Conservation (phyloP, 2,797 vertebrate genomes). For the Poecilia wingei region DNA sequence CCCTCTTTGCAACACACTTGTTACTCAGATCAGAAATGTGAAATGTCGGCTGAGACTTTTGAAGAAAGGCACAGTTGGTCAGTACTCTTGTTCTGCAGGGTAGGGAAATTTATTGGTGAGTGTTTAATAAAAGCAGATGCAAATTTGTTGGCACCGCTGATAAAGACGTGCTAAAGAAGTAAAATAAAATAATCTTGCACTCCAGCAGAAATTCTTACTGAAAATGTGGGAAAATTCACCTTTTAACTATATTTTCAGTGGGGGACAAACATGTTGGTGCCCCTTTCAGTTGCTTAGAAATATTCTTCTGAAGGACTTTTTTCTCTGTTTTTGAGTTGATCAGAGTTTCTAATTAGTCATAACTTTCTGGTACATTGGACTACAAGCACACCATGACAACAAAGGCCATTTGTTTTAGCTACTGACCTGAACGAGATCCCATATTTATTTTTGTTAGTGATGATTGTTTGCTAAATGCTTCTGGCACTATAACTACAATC, state of each 20-base stretch:
- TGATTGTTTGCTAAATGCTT: neutral
- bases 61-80: slow-evolving; percentile 3
- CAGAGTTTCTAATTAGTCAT: neutral
- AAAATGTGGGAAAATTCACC: neutral
- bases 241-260: neutral
- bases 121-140: neutral
- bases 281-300: neutral
- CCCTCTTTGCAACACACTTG: neutral
- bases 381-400: neutral
- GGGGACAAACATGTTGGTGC: neutral
- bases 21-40: neutral
- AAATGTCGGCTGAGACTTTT: slow-evolving; percentile 1
- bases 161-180: neutral
- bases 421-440: neutral
- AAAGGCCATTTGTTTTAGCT: neutral
- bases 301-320: neutral
- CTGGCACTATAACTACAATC: neutral
- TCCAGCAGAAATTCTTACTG: neutral
- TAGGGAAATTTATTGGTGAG: neutral
- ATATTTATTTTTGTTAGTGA: too few relatives aligned
- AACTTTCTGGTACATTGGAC: neutral
- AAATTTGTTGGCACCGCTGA: neutral
- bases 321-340: neutral
- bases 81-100: neutral
- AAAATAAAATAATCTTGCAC: neutral